phyloP scores from a whole-genome alignment of 1,140 invertebrate species.

The Drosophila kurseongensis region DNA sequence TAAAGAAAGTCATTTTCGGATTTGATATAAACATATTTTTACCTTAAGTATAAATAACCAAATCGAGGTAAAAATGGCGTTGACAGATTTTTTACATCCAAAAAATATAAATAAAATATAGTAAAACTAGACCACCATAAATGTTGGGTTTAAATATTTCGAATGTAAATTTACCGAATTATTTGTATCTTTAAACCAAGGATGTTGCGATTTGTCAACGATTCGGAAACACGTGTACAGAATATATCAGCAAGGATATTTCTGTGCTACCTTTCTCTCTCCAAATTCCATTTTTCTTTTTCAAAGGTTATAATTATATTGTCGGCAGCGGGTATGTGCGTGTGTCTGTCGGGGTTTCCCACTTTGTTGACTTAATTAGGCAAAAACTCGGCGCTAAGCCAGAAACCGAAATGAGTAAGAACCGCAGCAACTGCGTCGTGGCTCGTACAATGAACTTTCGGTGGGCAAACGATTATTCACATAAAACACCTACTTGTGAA shows the following conservation, averaged over 20 bases:
- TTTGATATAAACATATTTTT: no score
- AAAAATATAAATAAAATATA: no score
- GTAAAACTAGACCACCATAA: no score
- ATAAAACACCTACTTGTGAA: not conserved
- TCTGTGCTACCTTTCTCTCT: not conserved
- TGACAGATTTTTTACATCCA: no score
- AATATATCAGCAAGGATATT: not conserved
- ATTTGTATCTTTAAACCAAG: no score
- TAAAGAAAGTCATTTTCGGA: no score
- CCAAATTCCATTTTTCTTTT: not conserved
- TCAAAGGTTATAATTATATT: not conserved
- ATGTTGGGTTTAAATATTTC: no score
- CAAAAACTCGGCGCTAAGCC: slow-evolving; percentile 58
- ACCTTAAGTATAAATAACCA: no score
- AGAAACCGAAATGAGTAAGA: slow-evolving; percentile 58
- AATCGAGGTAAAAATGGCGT: no score
- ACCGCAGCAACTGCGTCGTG: slow-evolving; percentile 34
- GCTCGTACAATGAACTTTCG: slow-evolving; percentile 66
- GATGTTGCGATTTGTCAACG: not conserved
- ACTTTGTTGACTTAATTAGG: slow-evolving; percentile 73
- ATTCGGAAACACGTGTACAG: not conserved
- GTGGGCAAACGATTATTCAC: slow-evolving; percentile 43
- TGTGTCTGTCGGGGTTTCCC: slow-evolving; percentile 45
- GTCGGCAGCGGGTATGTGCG: slow-evolving; percentile 1
- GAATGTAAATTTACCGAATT: no score